phyloP scores from a whole-genome alignment of 2,888 invertebrate genomes.

The Lobophora halterata region DNA sequence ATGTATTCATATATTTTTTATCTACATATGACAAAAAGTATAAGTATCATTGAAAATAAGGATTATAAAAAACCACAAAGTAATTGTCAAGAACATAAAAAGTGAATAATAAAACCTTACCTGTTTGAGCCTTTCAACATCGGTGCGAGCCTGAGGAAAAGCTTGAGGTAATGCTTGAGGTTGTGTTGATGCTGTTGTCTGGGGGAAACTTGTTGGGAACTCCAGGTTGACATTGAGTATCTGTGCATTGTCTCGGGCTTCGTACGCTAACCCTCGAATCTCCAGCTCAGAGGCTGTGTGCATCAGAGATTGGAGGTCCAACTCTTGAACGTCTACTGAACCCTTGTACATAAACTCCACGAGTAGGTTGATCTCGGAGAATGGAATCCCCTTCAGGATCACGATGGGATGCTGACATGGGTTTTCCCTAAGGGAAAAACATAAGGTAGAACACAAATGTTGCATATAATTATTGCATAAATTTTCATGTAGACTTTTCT shows the following conservation, averaged over 20 bases:
- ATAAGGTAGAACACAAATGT: no score
- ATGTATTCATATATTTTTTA: no score
- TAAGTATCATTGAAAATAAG: no score
- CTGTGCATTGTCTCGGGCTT: constrained; percentile 79
- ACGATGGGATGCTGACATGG: constrained; percentile 87
- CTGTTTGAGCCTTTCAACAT: constrained; percentile 74
- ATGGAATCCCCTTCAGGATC: constrained; percentile 84
- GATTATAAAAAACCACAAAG: background rate
- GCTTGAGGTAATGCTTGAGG: constrained; percentile 42
- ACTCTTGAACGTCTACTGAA: constrained; percentile 83
- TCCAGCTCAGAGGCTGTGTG: constrained; percentile 85
- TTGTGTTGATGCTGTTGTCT: constrained; percentile 48
- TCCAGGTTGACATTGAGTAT: constrained; percentile 77
- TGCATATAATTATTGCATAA: background rate
- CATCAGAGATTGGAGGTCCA: constrained; percentile 82
- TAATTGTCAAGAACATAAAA: background rate
- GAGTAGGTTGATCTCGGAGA: constrained; percentile 84
- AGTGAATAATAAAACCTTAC: no score
- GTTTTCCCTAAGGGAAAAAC: constrained; percentile 81
- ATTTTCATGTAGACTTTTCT: background rate
- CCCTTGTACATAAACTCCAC: constrained; percentile 87
- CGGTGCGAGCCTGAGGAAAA: constrained; percentile 56
- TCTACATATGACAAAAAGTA: no score
- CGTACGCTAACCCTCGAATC: constrained; percentile 83
- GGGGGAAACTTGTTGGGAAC: constrained; percentile 67